Evolutionary conservation across 2,797 vertebrate species (phyloP), one percentile per base, ranked within the genome.

Genomic region (Urocyon cinereoargenteus): DNA sequence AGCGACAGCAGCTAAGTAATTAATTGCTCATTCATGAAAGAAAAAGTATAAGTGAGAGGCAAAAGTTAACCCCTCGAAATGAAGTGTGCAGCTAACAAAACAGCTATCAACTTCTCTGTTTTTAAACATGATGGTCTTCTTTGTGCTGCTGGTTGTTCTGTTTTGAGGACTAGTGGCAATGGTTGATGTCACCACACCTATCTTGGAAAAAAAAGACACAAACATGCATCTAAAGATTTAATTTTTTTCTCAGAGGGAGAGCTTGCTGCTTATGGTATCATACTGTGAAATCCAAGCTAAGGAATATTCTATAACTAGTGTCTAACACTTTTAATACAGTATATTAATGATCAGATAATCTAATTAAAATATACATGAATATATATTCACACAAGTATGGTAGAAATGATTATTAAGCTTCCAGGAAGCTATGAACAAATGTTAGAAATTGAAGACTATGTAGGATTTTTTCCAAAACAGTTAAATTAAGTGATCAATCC

Each of bases 401-500:
- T 97, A 97, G 97, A 98, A 99, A 97, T 99, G 98, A 99, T 99
- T 99, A 99, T 99, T 99, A 98, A 98, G 96, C 97, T 98, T 98
- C 98, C 98, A 98, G 98, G 97, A 99, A 99, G 97, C 98, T 99
- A 98, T 98, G 99, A 99, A 98, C 98, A 98, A 98, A 98, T 97
- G 96, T 97, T 98, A 98, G 97, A 98, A 98, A 99, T 98, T 98
- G 98, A 98, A 98, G 98, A 98, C 98, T 98, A 98, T 91, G 96
- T 98, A 97, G 97, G 97, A 98, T 97, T 98, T 99, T 98, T 95
- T 98, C 98, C 98, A 98, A 99, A 99, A 98, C 98, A 99, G 98
- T 99, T 99, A 99, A 99, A 99, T 99, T 99, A 99, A 99, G 98
- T 99, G 99, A 99, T 99, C 98, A 98, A 98, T 97, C 98, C 98